Conservation (phyloP, 1,140 invertebrate genomes). For the Procambarus virginalis region DNA sequence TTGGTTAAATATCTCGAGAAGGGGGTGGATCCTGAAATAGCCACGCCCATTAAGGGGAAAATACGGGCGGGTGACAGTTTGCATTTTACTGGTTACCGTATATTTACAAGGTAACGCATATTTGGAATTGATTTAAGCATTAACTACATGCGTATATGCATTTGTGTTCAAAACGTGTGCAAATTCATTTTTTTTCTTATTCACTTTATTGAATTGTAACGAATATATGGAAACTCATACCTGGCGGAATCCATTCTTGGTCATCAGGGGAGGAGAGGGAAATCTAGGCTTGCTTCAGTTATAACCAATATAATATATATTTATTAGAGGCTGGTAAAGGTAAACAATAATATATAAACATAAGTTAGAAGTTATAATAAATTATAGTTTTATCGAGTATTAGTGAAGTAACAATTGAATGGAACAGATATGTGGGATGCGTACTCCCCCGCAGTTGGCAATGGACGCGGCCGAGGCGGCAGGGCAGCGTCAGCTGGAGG, state of each 20-base stretch:
- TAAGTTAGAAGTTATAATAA: too few relatives aligned
- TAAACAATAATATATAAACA: too few relatives aligned
- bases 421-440: too few relatives aligned
- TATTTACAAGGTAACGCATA: background rate
- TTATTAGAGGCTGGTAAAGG: too few relatives aligned
- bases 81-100: too few relatives aligned
- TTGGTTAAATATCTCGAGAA: background rate
- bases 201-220: background rate
- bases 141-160: background rate
- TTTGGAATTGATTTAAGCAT: background rate
- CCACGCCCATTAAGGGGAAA: background rate
- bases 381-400: too few relatives aligned
- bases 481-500: too few relatives aligned
- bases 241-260: background rate
- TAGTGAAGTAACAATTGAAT: too few relatives aligned
- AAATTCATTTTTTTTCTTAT: background rate
- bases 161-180: background rate
- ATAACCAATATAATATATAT: too few relatives aligned
- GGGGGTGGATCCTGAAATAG: background rate
- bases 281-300: background rate
- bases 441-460: too few relatives aligned
- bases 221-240: background rate
- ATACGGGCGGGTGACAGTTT: background rate
- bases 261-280: background rate
- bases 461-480: too few relatives aligned